Evolutionary conservation across 2,113 vertebrate species (phyloP).

Genomic region (Falco punctatus): DNA sequence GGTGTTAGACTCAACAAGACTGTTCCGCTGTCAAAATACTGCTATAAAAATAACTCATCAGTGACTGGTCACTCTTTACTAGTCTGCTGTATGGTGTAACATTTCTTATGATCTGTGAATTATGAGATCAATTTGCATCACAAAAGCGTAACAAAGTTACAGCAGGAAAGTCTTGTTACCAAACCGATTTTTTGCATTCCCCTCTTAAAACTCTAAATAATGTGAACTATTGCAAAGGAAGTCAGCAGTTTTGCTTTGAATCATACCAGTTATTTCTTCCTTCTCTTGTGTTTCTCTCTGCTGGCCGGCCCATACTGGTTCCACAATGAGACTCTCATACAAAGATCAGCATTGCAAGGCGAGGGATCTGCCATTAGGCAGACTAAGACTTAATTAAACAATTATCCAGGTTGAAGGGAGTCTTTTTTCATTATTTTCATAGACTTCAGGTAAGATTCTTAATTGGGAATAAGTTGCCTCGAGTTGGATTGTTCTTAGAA

Average conservation of each 20-base stretch:
- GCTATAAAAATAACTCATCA: neutral
- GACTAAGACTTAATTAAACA: neutral
- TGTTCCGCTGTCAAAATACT: neutral
- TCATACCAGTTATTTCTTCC: neutral
- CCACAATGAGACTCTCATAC: neutral
- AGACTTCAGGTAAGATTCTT: neutral
- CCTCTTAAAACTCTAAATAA: neutral
- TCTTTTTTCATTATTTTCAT: neutral
- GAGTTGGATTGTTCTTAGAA: neutral
- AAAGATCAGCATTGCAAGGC: neutral
- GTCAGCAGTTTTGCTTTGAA: neutral
- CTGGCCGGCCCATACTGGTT: neutral
- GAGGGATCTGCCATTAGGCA: neutral
- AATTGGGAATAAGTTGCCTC: neutral
- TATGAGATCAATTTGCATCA: neutral
- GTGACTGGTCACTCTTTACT: neutral
- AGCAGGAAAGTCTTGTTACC: neutral
- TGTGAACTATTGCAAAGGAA: neutral
- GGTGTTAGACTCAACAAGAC: neutral
- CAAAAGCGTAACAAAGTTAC: neutral
- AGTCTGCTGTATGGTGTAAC: neutral
- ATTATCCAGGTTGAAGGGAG: neutral
- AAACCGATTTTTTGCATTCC: neutral
- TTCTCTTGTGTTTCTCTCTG: neutral
- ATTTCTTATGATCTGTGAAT: neutral